Conservation (phyloP, 2,888 invertebrate species). For the Chloroclysta siterata region DNA sequence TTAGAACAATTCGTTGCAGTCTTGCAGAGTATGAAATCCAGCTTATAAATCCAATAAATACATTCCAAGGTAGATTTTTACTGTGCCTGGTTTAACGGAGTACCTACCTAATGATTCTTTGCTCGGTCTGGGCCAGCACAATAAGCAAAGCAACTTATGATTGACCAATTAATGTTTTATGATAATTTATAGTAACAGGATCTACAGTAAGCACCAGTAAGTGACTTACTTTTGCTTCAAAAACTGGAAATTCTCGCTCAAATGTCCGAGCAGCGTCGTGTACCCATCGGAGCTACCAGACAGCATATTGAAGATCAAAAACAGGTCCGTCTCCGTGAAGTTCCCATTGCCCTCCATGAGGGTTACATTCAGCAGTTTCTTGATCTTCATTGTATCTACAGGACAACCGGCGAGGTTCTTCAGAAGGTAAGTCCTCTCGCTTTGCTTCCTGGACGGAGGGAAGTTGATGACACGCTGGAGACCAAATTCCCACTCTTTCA, state of each 20-base stretch:
- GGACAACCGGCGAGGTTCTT: conserved; percentile 93
- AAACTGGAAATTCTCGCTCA: conserved; percentile 88
- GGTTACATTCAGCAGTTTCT: conserved; percentile 86
- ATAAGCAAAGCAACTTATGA: no score
- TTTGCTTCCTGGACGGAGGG: conserved; percentile 88
- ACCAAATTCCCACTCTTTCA: conserved; percentile 93
- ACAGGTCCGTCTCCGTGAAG: conserved; percentile 91
- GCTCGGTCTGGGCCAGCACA: no score
- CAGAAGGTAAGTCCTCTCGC: conserved; percentile 90
- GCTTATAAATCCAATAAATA: no score
- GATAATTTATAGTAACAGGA: no score
- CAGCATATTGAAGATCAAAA: conserved; percentile 90
- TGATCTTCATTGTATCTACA: conserved; percentile 88
- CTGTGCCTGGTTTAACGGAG: no score
- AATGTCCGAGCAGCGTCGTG: conserved; percentile 88
- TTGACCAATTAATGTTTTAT: no score
- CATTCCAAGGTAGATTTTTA: no score
- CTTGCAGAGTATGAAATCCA: no score
- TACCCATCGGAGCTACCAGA: conserved; percentile 89
- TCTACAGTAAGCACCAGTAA: neutral
- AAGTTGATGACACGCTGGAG: conserved; percentile 90
- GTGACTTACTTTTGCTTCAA: conserved; percentile 86
- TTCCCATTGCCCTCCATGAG: conserved; percentile 88
- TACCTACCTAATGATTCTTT: no score
- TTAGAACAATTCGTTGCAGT: no score